Evolutionary conservation across 2,888 invertebrate genomes (phyloP).

Genomic region (Ochropleura leucogaster): DNA sequence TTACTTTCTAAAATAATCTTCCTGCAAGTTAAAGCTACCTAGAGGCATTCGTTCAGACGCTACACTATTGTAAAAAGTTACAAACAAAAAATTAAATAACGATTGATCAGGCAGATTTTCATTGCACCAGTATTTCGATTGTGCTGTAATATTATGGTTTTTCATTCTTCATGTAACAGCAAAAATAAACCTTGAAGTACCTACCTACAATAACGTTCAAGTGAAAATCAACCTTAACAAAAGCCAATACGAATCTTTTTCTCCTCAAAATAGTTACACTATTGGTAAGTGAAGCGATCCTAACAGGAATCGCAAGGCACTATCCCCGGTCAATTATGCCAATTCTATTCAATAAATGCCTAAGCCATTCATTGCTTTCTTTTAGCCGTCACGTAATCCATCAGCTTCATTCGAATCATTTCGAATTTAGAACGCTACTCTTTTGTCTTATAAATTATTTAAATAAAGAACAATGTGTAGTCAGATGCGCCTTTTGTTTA

Average conservation of each 20-base stretch:
- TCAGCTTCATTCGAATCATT: constrained; percentile 27
- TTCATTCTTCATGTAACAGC: neutral
- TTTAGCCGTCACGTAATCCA: constrained; percentile 31
- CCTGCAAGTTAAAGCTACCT: neutral
- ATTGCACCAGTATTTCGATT: neutral
- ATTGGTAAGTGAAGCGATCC: neutral
- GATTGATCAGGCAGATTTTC: neutral
- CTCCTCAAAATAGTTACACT: neutral
- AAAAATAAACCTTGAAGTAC: neutral
- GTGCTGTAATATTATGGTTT: neutral
- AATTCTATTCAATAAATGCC: constrained; percentile 14
- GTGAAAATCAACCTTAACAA: neutral
- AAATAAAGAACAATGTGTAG: constrained; percentile 79
- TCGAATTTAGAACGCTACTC: constrained; percentile 65
- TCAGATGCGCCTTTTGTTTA: constrained; percentile 80
- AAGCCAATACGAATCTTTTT: neutral
- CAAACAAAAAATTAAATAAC: neutral
- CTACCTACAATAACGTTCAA: too few species aligned
- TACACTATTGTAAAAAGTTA: neutral
- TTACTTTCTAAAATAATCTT: neutral
- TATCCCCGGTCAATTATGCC: neutral
- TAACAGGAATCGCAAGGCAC: neutral
- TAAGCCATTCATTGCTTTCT: constrained; percentile 25
- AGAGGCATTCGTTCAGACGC: neutral
- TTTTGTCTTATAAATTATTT: constrained; percentile 78